Base-by-base conservation (phyloP, 2,888 invertebrate species). In the Athalia rosae region DNA sequence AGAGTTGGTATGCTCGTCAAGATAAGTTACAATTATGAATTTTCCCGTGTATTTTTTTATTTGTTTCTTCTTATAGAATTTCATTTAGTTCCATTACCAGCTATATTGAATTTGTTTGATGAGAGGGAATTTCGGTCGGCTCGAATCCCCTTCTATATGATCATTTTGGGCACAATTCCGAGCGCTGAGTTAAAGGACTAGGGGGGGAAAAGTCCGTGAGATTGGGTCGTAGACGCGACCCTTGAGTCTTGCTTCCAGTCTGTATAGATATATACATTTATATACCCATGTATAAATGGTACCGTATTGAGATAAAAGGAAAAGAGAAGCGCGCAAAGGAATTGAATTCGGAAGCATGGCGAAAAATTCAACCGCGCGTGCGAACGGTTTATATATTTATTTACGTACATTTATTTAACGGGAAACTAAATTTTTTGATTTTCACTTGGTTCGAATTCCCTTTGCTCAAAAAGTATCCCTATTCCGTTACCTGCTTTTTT, bases 361-460 rank as follows among this genome's bases (percentile, higher is more conserved):
- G 15, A 63, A 3, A n/a, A 11, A 62, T 43, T 45, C 45, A 15
- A 7, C 3, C 11, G 7, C 41, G n/a, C 47, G 15, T 13, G 47
- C 47, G 8, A 15, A 64, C 13, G 47, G 47, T 64, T 28, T 28
- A 28, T 64, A 45, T n/a, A n/a, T n/a, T n/a, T n/a, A n/a, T 45
- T 63, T n/a, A 64, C 28, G 28, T 28, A 28, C 28, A 28, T 45
- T 64, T n/a, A 64, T 64, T 64, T 64, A 47, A 45, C n/a, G n/a
- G 7, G 45, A 45, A 63, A 43, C 63, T 63, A 2, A 43, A 62
- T 13, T 47, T 47, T 15, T 47, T 64, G n/a, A 8, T n/a, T 64
- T 45, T 5, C 64, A n/a, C 11, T 13, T 4, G 7, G n/a, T 4
- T 4, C 58, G n/a, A 58, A 58, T 58, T n/a, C 4, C 58, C 47